Evolutionary conservation across 2,113 vertebrate genomes (phyloP).

Genomic region (Sarotherodon lohbergeri): DNA sequence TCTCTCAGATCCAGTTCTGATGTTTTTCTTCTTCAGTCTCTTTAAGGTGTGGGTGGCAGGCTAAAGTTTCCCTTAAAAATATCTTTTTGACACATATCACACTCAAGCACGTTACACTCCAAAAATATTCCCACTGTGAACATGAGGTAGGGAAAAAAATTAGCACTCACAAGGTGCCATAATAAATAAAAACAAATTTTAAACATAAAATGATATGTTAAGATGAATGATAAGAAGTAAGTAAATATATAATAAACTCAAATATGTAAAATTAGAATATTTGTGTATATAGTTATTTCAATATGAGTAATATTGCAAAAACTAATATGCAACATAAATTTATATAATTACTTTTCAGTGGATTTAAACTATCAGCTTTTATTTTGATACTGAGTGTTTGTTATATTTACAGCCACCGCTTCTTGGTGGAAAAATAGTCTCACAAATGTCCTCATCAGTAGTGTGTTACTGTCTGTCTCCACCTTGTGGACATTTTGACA

Average conservation of each 20-base stretch:
- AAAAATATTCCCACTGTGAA: not conserved
- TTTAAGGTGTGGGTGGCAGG: not conserved
- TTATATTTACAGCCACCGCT: not conserved
- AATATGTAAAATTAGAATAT: not conserved
- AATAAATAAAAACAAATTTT: not conserved
- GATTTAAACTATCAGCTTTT: not conserved
- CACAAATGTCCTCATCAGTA: rapidly evolving
- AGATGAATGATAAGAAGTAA: not conserved
- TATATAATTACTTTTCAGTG: not conserved
- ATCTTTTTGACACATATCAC: rapidly evolving
- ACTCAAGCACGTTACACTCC: not conserved
- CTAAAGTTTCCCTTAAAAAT: not conserved
- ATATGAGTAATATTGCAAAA: not conserved
- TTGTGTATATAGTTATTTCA: not conserved
- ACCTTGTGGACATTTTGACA: not conserved
- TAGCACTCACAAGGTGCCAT: not conserved
- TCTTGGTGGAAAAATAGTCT: rapidly evolving
- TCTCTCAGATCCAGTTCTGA: not conserved
- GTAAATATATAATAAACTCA: not conserved
- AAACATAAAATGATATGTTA: not conserved
- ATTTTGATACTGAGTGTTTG: not conserved
- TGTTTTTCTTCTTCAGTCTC: not conserved
- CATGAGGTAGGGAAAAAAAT: rapidly evolving
- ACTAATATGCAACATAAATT: not conserved
- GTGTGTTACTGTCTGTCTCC: not conserved